Base-by-base conservation (phyloP, 2,888 invertebrate genomes). In the Xestia sexstrigata region DNA sequence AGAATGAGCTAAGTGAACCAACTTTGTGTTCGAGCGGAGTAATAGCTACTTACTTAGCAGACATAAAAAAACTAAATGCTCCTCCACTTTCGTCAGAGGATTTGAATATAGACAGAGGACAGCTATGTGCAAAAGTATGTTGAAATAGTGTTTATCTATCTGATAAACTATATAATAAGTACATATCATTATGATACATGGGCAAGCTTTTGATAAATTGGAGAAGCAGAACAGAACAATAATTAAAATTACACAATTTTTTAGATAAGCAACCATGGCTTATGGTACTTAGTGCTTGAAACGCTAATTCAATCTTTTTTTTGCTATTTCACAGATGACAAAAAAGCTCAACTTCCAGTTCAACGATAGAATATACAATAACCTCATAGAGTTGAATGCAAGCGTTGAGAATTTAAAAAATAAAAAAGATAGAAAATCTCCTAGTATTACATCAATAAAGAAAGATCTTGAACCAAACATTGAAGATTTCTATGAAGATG, bases 271-370 rank as follows among this genome's bases (percentile, higher is more conserved):
- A 1, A 47, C 17, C 13, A 26, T 58, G 17, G 23, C 9, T 9
- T 23, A 9, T 9, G 7, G 23, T 26, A n/a, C 26, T 11, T 4
- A 1, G 4, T 13, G 6, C 15, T 55, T 23, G 5, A 55, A 66
- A 65, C 6, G 23, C 11, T 23, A 5, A 49, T 52, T 66, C 15
- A 62, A 77, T 81, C 0, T 58, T 58, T 30, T 60, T 6, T 20
- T 65, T 60, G 4, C 23, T 58, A 11, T 71, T 77, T 94, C 95
- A 69, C 94, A 97, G 96, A 87, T 96, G 58, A 96, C 96, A 63
- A 96, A 95, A 83, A 94, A 93, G 72, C 87, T 97, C 20, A 97
- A 97, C 85, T 97, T 96, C 81, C 96, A 96, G 78, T 94, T 95
- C 70, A 95, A 96, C 85, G 95, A 97, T 69, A 95, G 90, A 88